A percentile compares a stretch with the other conserved stretches of the same genome.
Conservation (phyloP, 2,113 vertebrate species). For the Electrona antarctica region DNA sequence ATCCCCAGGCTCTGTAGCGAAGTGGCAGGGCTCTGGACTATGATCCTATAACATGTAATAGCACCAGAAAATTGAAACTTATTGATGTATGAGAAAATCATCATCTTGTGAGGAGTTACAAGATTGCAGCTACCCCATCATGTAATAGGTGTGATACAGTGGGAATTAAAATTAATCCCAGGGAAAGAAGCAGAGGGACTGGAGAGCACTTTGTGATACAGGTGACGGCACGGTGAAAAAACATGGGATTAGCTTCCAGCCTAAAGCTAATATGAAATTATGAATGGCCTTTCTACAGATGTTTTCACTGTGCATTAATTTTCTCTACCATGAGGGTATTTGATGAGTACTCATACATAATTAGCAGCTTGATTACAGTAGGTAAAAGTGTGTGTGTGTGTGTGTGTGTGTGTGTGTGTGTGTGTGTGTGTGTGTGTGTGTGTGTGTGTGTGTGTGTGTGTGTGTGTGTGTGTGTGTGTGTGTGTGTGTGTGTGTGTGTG, state of each 20-base stretch:
- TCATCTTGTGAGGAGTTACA: conserved; percentile 18
- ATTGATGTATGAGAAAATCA: conserved; percentile 29
- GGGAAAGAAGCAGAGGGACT: conserved; percentile 8
- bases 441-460: no score
- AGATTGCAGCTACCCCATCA: conserved; percentile 34
- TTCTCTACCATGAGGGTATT: conserved; percentile 48
- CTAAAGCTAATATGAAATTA: conserved; percentile 47
- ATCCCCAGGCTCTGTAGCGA: background rate
- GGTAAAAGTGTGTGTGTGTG: no score
- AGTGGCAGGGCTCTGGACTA: conserved; percentile 2
- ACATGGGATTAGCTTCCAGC: conserved; percentile 36
- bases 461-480: no score
- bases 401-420: no score
- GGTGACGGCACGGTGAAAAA: conserved; percentile 26
- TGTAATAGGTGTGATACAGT: conserved; percentile 2
- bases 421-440: no score
- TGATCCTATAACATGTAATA: conserved; percentile 23
- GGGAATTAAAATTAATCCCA: conserved; percentile 33
- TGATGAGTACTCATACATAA: conserved; percentile 29
- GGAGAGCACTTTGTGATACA: conserved; percentile 43
- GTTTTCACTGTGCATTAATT: conserved; percentile 58
- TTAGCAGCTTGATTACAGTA: conserved; percentile 6
- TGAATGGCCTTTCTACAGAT: conserved; percentile 31
- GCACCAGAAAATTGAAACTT: conserved; percentile 18
- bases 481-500: no score